Evolutionary conservation across 2,888 invertebrate species (phyloP), one percentile per base, ranked within the genome.

Genomic region (Molorchus minor): DNA sequence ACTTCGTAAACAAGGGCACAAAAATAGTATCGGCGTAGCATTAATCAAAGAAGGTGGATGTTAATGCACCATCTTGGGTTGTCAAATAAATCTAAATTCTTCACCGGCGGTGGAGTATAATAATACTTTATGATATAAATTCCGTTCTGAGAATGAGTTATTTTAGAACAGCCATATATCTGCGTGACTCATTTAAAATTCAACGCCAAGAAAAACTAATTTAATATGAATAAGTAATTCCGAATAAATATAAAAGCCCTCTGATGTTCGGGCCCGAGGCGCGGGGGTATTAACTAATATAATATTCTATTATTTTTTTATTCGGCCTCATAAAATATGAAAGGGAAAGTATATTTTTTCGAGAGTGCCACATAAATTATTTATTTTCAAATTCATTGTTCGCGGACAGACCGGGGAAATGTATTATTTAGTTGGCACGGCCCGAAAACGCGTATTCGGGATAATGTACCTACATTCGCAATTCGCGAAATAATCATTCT

Each of bases 221-320:
- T 80, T 79, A 79, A 80, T 78, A 79, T 80, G 79, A 80, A 80
- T 80, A 79, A 80, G 77, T 80, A 79, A 80, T 79, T 76, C 73
- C 77, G 77, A 78, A 80, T 80, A 80, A 79, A 80, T 79, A 79
- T 78, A 77, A 79, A 78, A 76, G 56, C 72, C 71, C 63, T 61
- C 62, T 70, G 71, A 73, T 71, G 75, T 71, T 69, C 69, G 63
- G 65, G 68, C 68, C 70, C 65, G 68, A 68, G 71, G 73, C 70
- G 72, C 71, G 75, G 75, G 75, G 75, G 76, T 73, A 79, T 79
- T 77, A 77, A 79, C 79, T 80, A 78, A 80, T 81, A 80, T 80
- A 81, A 79, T 81, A 81, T 80, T 80, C 81, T 80, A 66, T 66
- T 66, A 66, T 66, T 66, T 66, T n/a, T 66, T 66, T 66, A 66